Base-by-base conservation (phyloP, 2,113 vertebrate species). In the Gadus chalcogrammus region DNA sequence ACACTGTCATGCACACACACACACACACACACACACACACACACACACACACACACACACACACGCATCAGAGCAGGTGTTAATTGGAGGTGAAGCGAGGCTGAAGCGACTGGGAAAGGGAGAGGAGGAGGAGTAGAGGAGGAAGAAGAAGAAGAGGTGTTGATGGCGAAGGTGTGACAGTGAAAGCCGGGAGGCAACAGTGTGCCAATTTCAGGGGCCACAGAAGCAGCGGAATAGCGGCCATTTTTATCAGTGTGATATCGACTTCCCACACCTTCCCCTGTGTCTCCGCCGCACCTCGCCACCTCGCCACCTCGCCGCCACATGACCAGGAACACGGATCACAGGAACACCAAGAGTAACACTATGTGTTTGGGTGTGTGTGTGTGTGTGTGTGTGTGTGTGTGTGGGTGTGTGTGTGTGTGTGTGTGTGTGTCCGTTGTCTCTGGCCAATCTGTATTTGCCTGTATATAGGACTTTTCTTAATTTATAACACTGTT, bases 61-160 rank as follows among this genome's bases (percentile, higher is more conserved):
- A 53, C 64, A 60, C 74, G 66, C 66, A 63, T 20, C 75, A 85
- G 77, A 87, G 83, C 71, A 28, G 85, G 89, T 91, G 90, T 90
- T 92, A 92, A 92, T 92, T 91, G 87, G 90, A 88, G 90, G 90
- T 89, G 87, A 88, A 87, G 71, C 66, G 17, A 53, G 68, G 84
- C 71, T 86, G 69, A 55, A 82, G 80, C 42, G 81, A 70, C 81
- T 79, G 76, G 79, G 81, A 79, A 75, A 70, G 65, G 58, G 48
- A 68, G 17, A 27, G 48, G 76, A 62, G 8, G 61, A 90, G 82
- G 87, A 90, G 88, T 88, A 35, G 42, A 22, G 28, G 75, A 84
- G 81, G 79, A 84, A 80, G 77, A 70, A 76, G 76, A 62, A 76
- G 76, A 62, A 7, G 61, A 90, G 83, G 87, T 91, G 88, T 88